Percentiles rank a stretch among this genome's conserved stretches.
Conservation (phyloP, 2,888 invertebrate genomes). For the Netelia melanura region DNA sequence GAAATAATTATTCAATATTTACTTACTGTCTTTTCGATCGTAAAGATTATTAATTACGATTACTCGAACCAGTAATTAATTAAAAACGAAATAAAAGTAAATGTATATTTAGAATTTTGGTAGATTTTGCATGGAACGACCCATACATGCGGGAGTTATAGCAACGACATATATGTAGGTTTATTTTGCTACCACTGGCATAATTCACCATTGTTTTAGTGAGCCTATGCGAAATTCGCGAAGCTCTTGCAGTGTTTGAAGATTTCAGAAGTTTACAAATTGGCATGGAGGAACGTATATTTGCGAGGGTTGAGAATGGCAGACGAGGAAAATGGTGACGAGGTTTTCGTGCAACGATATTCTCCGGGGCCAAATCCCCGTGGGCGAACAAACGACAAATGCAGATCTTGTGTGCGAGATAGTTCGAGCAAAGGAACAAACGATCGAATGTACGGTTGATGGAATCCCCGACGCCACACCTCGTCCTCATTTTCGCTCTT, state of each 20-base stretch:
- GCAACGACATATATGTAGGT: background rate
- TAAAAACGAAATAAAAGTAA: no score
- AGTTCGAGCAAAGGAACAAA: slow-evolving; percentile 20
- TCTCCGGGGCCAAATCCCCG: slow-evolving; percentile 3
- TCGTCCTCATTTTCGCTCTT: no score
- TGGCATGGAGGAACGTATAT: slow-evolving; percentile 33
- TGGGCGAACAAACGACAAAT: slow-evolving; percentile 25
- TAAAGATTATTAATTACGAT: no score
- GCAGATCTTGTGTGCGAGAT: slow-evolving; percentile 1
- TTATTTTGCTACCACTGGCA: background rate
- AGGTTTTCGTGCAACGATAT: slow-evolving; percentile 32
- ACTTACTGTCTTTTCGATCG: no score
- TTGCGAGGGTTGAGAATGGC: slow-evolving; percentile 24
- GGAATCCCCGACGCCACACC: background rate
- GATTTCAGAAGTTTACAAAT: slow-evolving; percentile 40
- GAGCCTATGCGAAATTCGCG: background rate
- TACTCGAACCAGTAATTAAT: no score
- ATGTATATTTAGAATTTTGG: background rate
- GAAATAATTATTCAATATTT: no score
- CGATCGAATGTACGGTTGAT: background rate
- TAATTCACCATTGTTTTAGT: slow-evolving; percentile 18
- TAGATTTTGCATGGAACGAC: background rate
- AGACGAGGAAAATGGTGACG: slow-evolving; percentile 41
- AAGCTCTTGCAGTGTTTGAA: slow-evolving; percentile 26
- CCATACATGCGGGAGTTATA: background rate